A percentile compares a stretch with the other conserved stretches of the same genome.
Evolutionary conservation across 2,888 invertebrate genomes (phyloP).

Genomic region (Harpalus rufipes): DNA sequence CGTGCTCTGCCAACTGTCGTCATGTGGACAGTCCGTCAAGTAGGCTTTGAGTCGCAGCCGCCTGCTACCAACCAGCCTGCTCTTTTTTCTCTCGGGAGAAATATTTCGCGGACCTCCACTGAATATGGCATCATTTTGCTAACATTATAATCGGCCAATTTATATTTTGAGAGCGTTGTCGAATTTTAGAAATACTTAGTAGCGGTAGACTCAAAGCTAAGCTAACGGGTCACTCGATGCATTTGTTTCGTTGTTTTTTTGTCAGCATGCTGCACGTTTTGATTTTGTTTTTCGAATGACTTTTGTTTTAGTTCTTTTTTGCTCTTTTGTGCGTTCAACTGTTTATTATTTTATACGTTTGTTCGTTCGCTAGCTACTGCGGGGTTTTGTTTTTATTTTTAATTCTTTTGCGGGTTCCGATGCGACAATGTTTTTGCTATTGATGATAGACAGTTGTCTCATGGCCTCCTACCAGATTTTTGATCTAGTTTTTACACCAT

Average conservation of each 20-base stretch:
- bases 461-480: conserved; percentile 17
- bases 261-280: conserved; percentile 62
- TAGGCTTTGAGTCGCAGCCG: conserved; percentile 58
- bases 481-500: conserved; percentile 3
- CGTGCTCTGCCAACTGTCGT: conserved; percentile 53
- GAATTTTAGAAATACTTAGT: conserved; percentile 64
- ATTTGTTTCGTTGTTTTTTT: conserved; percentile 46
- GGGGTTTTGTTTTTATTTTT: conserved; percentile 55
- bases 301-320: conserved; percentile 59
- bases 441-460: conserved; percentile 63
- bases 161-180: conserved; percentile 61
- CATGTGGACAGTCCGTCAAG: conserved; percentile 63
- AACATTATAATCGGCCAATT: conserved; percentile 66
- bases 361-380: conserved; percentile 57
- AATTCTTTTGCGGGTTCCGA: conserved; percentile 59
- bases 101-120: conserved; percentile 55
- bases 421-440: conserved; percentile 63
- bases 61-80: conserved; percentile 10
- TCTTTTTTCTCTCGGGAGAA: conserved; percentile 49
- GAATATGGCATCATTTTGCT: conserved; percentile 64
- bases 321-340: conserved; percentile 58
- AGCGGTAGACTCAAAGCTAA: conserved; percentile 43
- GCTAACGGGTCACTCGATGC: conserved; percentile 54
- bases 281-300: conserved; percentile 63
- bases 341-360: conserved; percentile 65